Evolutionary conservation across 2,113 vertebrate genomes (phyloP).

Genomic region (Columba janthina): DNA sequence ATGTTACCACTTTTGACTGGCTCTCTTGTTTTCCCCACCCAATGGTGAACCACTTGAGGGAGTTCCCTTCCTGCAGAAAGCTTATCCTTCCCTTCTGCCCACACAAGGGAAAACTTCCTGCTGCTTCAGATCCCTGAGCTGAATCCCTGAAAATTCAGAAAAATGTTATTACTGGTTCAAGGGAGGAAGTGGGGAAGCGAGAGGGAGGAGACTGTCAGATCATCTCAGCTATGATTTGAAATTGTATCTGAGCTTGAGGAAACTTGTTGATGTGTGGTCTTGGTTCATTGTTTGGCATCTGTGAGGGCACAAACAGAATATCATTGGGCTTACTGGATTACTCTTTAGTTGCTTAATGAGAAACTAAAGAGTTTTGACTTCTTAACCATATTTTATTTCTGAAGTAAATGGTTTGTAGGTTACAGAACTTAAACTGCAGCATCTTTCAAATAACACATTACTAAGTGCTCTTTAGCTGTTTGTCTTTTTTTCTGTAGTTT

Average conservation of each 20-base stretch:
- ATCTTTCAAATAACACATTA: background rate
- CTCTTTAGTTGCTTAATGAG: background rate
- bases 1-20: background rate
- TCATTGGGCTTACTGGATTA: background rate
- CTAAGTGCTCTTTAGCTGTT: background rate
- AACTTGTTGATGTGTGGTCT: background rate
- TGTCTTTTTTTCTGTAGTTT: background rate
- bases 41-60: background rate
- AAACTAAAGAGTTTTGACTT: background rate
- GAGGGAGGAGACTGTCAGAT: background rate
- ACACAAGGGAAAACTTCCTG: background rate
- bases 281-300: background rate
- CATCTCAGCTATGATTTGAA: background rate
- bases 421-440: background rate
- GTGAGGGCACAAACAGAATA: background rate
- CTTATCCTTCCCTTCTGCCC: background rate
- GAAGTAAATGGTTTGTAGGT: background rate
- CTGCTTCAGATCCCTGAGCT: background rate
- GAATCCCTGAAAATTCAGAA: background rate
- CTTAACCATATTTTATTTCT: background rate
- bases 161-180: background rate
- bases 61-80: slow-evolving; percentile 18
- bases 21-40: background rate
- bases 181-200: background rate
- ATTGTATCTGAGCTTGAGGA: background rate